phyloP scores from a whole-genome alignment of 2,113 vertebrate species.

The Rhadina sibilatrix region DNA sequence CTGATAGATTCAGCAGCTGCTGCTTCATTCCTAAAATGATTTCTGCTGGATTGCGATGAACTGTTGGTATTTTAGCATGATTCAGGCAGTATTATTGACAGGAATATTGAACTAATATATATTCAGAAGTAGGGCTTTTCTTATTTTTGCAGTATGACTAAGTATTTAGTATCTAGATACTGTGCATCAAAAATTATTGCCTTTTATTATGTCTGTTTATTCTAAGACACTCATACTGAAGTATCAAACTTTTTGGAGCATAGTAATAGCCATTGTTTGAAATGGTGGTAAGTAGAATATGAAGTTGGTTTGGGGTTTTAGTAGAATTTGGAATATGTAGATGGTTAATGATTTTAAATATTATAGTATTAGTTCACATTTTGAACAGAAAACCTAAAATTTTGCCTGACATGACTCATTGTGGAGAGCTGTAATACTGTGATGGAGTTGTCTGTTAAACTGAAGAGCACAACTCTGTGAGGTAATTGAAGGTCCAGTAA shows the following conservation, averaged over 20 bases:
- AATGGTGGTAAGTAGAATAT: not conserved
- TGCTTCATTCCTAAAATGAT: conserved; percentile 21
- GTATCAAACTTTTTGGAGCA: not conserved
- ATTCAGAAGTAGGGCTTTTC: not conserved
- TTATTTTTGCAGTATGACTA: not conserved
- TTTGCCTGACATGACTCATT: not conserved
- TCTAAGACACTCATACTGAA: not conserved
- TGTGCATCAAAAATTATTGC: not conserved
- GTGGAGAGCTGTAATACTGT: not conserved
- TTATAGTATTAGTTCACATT: not conserved
- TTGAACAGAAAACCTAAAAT: not conserved
- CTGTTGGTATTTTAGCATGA: not conserved
- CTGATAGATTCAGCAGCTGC: conserved; percentile 32
- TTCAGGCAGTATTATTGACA: not conserved
- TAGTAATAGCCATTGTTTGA: not conserved
- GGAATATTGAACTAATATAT: not conserved
- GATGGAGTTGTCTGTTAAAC: not conserved
- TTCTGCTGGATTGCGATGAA: not conserved
- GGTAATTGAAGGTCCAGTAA: not conserved
- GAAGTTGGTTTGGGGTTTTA: not conserved
- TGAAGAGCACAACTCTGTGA: not conserved
- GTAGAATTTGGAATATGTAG: not conserved
- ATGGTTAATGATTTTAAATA: not conserved
- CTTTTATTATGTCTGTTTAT: not conserved
- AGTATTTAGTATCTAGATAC: not conserved